Conservation (phyloP, 1,140 invertebrate genomes). For the Tetramorium alpestre region DNA sequence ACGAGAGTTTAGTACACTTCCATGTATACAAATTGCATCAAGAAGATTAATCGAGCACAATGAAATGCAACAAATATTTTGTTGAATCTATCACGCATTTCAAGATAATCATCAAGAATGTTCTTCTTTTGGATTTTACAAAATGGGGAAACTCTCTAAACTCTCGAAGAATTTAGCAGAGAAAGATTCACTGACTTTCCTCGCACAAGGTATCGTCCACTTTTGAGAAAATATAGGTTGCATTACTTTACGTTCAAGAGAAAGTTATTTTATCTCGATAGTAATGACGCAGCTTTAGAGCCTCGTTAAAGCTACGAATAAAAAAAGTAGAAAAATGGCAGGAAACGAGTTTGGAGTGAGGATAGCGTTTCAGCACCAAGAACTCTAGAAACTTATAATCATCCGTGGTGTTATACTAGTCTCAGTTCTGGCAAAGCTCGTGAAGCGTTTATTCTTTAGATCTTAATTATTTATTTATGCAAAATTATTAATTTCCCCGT, state of each 20-base stretch:
- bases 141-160: background rate
- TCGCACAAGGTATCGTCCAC: background rate
- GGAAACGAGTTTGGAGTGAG: slow-evolving; percentile 41
- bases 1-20: slow-evolving; percentile 1
- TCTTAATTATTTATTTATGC: slow-evolving; percentile 39
- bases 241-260: slow-evolving; percentile 11
- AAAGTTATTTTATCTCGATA: slow-evolving; percentile 41
- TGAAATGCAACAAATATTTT: slow-evolving; percentile 7
- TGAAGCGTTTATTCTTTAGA: slow-evolving; percentile 10
- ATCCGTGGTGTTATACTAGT: slow-evolving; percentile 54
- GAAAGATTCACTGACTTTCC: background rate
- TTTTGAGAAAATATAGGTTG: slow-evolving; percentile 11
- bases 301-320: slow-evolving; percentile 36
- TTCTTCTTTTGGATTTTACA: background rate
- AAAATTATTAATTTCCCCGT: slow-evolving; percentile 33
- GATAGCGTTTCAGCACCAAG: slow-evolving; percentile 24
- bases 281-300: slow-evolving; percentile 48
- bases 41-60: background rate
- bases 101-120: background rate
- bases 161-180: background rate
- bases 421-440: slow-evolving; percentile 63
- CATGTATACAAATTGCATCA: background rate
- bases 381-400: slow-evolving; percentile 58
- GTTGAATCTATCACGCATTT: background rate
- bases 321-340: slow-evolving; percentile 55